Conservation (phyloP, 1,140 invertebrate genomes). For the Drosophila insularis region DNA sequence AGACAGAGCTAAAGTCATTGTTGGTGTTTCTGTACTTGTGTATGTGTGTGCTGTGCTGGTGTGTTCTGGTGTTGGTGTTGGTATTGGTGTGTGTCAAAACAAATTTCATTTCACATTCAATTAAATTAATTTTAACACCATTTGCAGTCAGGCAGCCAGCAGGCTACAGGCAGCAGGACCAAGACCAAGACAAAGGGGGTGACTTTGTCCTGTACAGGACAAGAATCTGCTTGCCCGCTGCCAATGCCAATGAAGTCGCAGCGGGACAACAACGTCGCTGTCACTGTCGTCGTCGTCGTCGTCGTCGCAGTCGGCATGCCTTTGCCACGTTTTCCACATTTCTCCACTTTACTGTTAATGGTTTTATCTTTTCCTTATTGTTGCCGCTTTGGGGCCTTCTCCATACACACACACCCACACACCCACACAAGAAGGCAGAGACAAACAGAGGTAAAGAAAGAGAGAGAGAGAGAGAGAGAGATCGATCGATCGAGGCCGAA, state of each 20-base stretch:
- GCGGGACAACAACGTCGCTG: constrained; percentile 44
- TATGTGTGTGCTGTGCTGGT: background rate
- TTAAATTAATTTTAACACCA: constrained; percentile 82
- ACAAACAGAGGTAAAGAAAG: too few relatives aligned
- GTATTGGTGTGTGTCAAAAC: constrained; percentile 70
- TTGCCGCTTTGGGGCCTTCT: constrained; percentile 19
- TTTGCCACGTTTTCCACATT: constrained; percentile 77
- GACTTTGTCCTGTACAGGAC: constrained; percentile 24
- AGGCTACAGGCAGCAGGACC: constrained; percentile 17
- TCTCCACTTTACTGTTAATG: constrained; percentile 72
- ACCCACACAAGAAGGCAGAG: constrained; percentile 11
- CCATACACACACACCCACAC: background rate
- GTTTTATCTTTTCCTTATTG: constrained; percentile 69
- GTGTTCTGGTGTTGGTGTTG: constrained; percentile 18
- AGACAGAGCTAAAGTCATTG: constrained; percentile 16
- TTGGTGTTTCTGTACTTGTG: constrained; percentile 9
- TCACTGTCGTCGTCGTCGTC: background rate
- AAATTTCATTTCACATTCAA: constrained; percentile 82
- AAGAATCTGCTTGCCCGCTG: constrained; percentile 45
- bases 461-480: too few relatives aligned
- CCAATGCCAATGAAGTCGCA: constrained; percentile 70
- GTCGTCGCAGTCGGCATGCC: constrained; percentile 51
- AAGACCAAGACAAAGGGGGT: constrained; percentile 26
- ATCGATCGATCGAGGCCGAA: constrained; percentile 57
- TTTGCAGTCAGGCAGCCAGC: constrained; percentile 49